Base-by-base conservation (phyloP, 2,888 invertebrate species). In the Oxystoma pomonae region DNA sequence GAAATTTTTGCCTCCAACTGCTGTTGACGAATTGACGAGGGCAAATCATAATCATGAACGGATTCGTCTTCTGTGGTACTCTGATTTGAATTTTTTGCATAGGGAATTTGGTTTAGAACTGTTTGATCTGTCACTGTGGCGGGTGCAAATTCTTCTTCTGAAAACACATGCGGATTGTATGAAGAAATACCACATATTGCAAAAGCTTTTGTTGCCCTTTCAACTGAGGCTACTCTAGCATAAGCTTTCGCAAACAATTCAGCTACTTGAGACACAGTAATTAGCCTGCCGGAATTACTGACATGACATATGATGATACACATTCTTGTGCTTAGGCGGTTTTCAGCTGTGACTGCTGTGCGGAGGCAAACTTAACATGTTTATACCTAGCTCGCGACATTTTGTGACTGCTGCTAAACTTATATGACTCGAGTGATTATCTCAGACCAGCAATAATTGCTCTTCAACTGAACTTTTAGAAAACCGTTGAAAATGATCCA, bases 231-330 rank as follows among this genome's bases (percentile, higher is more conserved):
- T 56, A 66, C 60, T 20, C 17, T 58, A 0, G 51, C 22, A 51
- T 56, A 68, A 16, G 68, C 65, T 35, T 58, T 56, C 16, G 50
- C 60, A 57, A 68, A 66, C 52, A 66, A 62, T 51, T 57, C 60
- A 17, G 52, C 57, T 58, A 64, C 56, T 51, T 66, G 61, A 21
- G 16, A 61, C 49, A 58, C 59, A 1, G 59, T 59, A 18, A 66
- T 58, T 7, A 59, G 55, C 16, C 57, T 49, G 2, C 62, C 66
- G 16, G 59, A 55, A 55, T 64, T 16, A 20, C 49, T 35, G 2
- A 59, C 35, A 51, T 58, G 18, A 62, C 64, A 68, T 53, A 62
- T 64, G n/a, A n/a, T n/a, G n/a, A n/a, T 56, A 64, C 62, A 51
- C 58, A 55, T 20, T 59, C 61, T 58, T 64, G 60, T 2, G 57